Evolutionary conservation across 2,888 invertebrate species (phyloP).

Genomic region (Lamellibrachia satsuma): DNA sequence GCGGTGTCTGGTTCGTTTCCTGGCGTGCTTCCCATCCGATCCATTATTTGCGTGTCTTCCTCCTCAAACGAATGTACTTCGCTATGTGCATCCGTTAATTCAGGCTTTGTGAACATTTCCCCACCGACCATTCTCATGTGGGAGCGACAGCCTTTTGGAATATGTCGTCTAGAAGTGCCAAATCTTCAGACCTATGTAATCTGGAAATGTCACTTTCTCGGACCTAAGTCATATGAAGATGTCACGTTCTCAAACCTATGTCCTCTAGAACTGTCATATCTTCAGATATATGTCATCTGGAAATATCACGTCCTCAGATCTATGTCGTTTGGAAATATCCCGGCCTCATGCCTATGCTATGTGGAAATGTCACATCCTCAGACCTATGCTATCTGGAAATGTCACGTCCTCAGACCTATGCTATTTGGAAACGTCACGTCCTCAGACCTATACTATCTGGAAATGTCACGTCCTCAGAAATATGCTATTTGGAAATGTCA

Average conservation of each 20-base stretch:
- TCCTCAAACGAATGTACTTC: not conserved
- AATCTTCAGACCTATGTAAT: not conserved
- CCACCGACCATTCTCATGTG: no score
- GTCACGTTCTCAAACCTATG: not conserved
- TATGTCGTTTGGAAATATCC: not conserved
- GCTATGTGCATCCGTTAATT: not conserved
- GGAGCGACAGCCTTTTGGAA: not conserved
- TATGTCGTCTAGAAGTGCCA: not conserved
- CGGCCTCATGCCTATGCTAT: no score
- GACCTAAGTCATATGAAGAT: not conserved
- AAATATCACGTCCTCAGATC: not conserved
- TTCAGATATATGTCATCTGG: not conserved
- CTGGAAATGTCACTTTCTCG: not conserved
- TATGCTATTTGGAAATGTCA: no score
- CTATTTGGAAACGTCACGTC: no score
- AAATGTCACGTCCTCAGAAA: no score
- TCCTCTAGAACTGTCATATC: not conserved
- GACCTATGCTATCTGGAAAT: no score
- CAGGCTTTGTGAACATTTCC: not conserved
- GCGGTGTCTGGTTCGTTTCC: not conserved
- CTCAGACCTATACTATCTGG: no score
- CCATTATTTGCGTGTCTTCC: not conserved
- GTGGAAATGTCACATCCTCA: no score
- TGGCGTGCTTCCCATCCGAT: not conserved
- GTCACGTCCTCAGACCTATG: no score